Base-by-base conservation (phyloP, 2,797 vertebrate genomes). In the Trichosurus vulpecula region DNA sequence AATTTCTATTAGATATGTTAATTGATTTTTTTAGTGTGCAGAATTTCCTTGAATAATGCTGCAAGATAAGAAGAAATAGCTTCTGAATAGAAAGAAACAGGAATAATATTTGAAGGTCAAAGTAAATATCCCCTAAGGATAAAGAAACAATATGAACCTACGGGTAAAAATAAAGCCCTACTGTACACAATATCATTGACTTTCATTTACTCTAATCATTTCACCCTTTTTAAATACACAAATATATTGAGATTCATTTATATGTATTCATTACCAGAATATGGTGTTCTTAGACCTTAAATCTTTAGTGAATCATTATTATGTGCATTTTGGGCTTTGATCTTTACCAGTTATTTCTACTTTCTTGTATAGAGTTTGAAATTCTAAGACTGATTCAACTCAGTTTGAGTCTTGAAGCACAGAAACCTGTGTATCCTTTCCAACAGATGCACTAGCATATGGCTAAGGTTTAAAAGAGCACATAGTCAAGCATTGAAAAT, bases 381-480 rank as follows among this genome's bases (percentile, higher is more conserved):
- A 16, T 97, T 96, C 94, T 97, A 96, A 98, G 92, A 96, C 93
- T 97, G 97, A 97, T 96, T 97, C 0, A 52, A 97, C 96, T 97
- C 93, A 96, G 92, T 94, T 97, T 96, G 81, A 6, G 97, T 94
- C 93, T 90, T 94, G 41, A 97, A 96, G 97, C 95, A 95, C 97
- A 96, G 61, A 31, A 95, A 92, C 57, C 97, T 92, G 96, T 96
- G 2, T 4, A 54, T 89, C 51, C 97, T 96, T 95, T 97, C 94
- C 94, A 97, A 97, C 97, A 98, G 97, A 98, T 98, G 97, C 61
- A 97, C 1, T 95, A 96, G 92, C 97, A 96, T 98, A 98, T 98
- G 97, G 98, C 52, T 98, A 91, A 96, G 94, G 93, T 98, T 98
- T 97, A 97, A 98, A 93, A 95, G 90, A 96, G 96, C 97, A 96